phyloP scores from a whole-genome alignment of 1,140 invertebrate genomes.

The Aethina tumida region DNA sequence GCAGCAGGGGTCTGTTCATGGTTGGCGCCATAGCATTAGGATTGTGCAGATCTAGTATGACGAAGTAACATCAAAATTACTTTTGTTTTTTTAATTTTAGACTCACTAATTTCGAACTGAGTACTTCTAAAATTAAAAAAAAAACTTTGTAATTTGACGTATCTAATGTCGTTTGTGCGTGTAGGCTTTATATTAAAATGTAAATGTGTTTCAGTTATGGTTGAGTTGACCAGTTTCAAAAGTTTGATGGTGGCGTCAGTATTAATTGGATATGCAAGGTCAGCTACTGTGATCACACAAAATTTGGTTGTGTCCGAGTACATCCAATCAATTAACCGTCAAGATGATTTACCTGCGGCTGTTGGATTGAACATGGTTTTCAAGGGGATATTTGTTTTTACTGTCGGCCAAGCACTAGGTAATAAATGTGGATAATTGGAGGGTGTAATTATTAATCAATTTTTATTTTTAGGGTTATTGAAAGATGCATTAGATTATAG shows the following conservation, averaged over 20 bases:
- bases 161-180: too few species aligned
- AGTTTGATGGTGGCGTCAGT: slow-evolving; percentile 39
- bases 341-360: slow-evolving; percentile 52
- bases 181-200: slow-evolving; percentile 3
- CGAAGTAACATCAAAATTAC: background rate
- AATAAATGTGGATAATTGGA: slow-evolving; percentile 6
- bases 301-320: slow-evolving; percentile 60
- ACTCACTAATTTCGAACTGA: background rate
- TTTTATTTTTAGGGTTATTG: slow-evolving; percentile 15
- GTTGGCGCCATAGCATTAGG: slow-evolving; percentile 37
- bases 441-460: background rate
- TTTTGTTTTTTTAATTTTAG: background rate
- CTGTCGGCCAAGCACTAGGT: slow-evolving; percentile 57
- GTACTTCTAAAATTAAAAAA: background rate
- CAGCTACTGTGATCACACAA: slow-evolving; percentile 57
- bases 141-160: too few species aligned
- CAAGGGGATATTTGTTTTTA: slow-evolving; percentile 57
- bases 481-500: slow-evolving; percentile 19
- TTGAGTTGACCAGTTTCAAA: slow-evolving; percentile 38
- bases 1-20: slow-evolving; percentile 44
- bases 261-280: slow-evolving; percentile 51
- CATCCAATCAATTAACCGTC: too few species aligned
- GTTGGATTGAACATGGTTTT: slow-evolving; percentile 62
- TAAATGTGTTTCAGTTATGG: slow-evolving; percentile 35
- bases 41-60: slow-evolving; percentile 34